Evolutionary conservation across 1,140 invertebrate species (phyloP).

Genomic region (Euglossa dilemma): DNA sequence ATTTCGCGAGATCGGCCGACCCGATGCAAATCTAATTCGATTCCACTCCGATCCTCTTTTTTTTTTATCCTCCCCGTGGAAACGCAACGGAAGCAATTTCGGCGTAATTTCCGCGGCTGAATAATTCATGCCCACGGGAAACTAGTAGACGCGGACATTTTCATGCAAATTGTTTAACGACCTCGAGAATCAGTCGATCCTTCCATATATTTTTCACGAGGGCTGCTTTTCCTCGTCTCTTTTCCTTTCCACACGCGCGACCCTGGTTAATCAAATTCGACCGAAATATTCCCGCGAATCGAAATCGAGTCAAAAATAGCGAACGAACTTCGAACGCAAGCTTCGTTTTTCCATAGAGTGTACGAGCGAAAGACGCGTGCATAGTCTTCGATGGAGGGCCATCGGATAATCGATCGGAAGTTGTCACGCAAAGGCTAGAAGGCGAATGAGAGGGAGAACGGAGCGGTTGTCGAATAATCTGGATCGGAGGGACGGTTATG

Average conservation of each 20-base stretch:
- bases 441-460: not conserved
- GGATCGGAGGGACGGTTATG: not conserved
- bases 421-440: not conserved
- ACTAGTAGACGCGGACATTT: constrained; percentile 53
- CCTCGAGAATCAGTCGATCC: constrained; percentile 39
- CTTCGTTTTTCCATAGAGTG: too few relatives aligned
- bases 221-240: constrained; percentile 4
- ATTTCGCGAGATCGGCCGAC: not conserved
- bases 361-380: too few relatives aligned
- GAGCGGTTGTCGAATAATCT: not conserved
- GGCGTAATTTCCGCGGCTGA: constrained; percentile 54
- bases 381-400: too few relatives aligned
- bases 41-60: constrained; percentile 25
- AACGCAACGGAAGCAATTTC: constrained; percentile 49
- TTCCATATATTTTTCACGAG: constrained; percentile 38
- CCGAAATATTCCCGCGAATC: constrained; percentile 37
- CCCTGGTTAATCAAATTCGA: constrained; percentile 49
- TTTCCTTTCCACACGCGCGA: not conserved
- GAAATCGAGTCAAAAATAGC: not conserved
- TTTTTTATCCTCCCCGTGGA: not conserved
- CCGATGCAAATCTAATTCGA: constrained; percentile 31
- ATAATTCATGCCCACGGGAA: constrained; percentile 55
- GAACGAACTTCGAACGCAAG: too few relatives aligned
- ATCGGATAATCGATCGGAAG: not conserved
- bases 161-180: constrained; percentile 65